These are phyloP conservation scores for Parnassius apollo DNA, from an alignment of 2,888 invertebrate species.

Conservation along the genomic window DNA sequence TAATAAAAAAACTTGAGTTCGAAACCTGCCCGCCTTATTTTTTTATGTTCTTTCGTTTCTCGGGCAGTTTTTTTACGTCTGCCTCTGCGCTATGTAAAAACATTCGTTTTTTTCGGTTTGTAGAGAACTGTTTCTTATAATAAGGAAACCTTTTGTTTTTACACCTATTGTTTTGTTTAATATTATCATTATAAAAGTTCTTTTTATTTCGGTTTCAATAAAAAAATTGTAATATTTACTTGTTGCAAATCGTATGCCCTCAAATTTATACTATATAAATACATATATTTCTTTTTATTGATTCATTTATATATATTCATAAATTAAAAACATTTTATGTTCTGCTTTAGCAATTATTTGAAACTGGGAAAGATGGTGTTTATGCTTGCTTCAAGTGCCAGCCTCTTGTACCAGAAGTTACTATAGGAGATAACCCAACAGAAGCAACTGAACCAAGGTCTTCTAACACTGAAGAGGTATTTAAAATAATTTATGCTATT, in stretches of 20 bases:
- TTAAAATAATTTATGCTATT: slow-evolving; percentile 5
- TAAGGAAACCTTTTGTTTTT: slow-evolving; percentile 22
- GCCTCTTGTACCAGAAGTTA: slow-evolving; percentile 73
- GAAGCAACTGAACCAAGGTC: slow-evolving; percentile 40
- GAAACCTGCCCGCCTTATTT: slow-evolving; percentile 77
- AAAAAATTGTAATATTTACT: neutral
- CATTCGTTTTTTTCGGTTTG: slow-evolving; percentile 51
- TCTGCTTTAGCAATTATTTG: slow-evolving; percentile 68
- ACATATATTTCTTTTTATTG: too few species aligned
- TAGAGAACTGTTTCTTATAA: slow-evolving; percentile 24
- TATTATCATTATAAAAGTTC: neutral
- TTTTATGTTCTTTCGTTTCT: slow-evolving; percentile 59
- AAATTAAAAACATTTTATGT: slow-evolving; percentile 11
- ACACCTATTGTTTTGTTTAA: slow-evolving; percentile 18
- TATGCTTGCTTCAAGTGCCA: slow-evolving; percentile 76
- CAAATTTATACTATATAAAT: too few species aligned
- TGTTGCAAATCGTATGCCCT: neutral
- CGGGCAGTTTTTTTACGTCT: slow-evolving; percentile 75
- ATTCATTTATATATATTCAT: too few species aligned
- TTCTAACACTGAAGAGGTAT: slow-evolving; percentile 47
- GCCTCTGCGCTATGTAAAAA: slow-evolving; percentile 71
- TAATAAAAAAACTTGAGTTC: slow-evolving; percentile 64
- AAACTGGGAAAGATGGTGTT: slow-evolving; percentile 68
- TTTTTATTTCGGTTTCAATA: neutral
- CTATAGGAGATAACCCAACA: slow-evolving; percentile 54